Evolutionary conservation across 2,797 vertebrate species (phyloP).

Genomic region (Phrynocephalus forsythii): DNA sequence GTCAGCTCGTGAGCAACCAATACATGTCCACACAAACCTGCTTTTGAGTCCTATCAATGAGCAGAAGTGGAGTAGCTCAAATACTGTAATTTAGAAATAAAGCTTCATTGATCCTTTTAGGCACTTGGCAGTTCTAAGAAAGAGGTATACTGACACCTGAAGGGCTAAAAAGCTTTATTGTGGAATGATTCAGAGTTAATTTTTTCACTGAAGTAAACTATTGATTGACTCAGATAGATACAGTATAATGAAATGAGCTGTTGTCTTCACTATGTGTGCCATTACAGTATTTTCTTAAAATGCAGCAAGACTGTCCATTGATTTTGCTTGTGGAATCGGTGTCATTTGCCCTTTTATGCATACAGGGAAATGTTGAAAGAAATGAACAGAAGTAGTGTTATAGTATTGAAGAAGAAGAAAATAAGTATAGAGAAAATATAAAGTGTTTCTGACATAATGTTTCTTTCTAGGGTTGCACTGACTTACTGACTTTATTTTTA

Average conservation of each 20-base stretch:
- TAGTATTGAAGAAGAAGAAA: neutral
- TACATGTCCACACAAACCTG: neutral
- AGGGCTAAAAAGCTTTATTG: neutral
- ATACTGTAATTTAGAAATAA: neutral
- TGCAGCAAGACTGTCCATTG: neutral
- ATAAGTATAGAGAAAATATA: neutral
- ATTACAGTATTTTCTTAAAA: neutral
- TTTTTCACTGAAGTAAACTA: too few relatives aligned
- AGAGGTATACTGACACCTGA: neutral
- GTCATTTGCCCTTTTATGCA: neutral
- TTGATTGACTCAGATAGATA: too few relatives aligned
- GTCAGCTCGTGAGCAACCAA: too few relatives aligned
- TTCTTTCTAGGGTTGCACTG: neutral
- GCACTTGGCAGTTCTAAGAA: neutral
- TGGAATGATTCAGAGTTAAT: neutral
- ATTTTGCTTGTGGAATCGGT: neutral
- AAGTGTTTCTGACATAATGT: neutral
- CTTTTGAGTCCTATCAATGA: neutral
- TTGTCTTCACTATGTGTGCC: neutral
- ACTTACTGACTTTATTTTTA: slow-evolving; percentile 28
- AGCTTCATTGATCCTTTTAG: neutral
- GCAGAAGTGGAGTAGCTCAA: neutral
- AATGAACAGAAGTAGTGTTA: neutral
- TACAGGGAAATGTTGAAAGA: neutral
- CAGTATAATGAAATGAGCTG: neutral